These are phyloP conservation scores for Neosilurus hyrtlii DNA, from an alignment of 2,797 vertebrate genomes.

Conservation along the genomic window DNA sequence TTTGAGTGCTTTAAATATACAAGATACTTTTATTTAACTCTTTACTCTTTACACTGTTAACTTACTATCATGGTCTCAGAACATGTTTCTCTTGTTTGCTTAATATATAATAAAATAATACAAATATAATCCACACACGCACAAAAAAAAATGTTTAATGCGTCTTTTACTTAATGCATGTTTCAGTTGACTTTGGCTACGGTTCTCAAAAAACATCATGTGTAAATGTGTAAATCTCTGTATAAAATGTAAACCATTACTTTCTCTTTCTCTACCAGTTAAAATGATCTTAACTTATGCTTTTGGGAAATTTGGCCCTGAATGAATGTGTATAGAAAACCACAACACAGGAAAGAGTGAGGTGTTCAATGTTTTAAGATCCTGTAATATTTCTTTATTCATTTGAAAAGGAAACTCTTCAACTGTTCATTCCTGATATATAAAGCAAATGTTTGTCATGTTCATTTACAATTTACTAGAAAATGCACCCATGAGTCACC, in stretches of 20 bases:
- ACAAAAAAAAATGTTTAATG: not conserved
- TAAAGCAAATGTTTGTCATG: not conserved
- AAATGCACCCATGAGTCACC: not conserved
- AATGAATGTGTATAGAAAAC: not conserved
- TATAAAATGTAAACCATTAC: too few relatives aligned
- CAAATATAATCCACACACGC: not conserved
- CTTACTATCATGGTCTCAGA: not conserved
- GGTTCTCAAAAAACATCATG: not conserved
- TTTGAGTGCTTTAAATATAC: not conserved
- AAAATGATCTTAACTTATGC: not conserved
- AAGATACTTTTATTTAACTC: not conserved
- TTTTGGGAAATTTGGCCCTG: constrained; percentile 1
- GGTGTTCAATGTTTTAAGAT: constrained; percentile 20
- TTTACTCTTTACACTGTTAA: not conserved
- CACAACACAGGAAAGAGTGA: constrained; percentile 15
- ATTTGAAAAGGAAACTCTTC: not conserved
- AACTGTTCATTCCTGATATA: not conserved
- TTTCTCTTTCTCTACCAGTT: not conserved
- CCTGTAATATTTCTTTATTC: not conserved
- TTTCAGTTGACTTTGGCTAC: not conserved
- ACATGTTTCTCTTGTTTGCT: not conserved
- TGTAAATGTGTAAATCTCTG: too few relatives aligned
- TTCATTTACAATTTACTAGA: not conserved
- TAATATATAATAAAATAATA: not conserved
- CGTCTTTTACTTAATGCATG: not conserved